phyloP scores from a whole-genome alignment of 2,113 vertebrate species.

The Kryptolebias marmoratus region DNA sequence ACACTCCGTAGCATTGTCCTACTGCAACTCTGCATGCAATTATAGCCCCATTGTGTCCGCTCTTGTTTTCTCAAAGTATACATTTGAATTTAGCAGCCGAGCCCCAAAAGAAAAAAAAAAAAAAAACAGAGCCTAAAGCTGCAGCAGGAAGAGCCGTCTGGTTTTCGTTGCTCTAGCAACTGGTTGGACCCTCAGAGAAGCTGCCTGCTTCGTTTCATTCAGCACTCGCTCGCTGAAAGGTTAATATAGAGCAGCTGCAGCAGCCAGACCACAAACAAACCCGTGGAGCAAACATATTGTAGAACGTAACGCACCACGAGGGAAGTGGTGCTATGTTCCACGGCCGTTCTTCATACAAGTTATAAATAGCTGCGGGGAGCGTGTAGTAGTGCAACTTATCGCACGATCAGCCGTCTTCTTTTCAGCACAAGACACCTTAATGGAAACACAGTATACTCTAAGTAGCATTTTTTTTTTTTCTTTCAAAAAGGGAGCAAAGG shows the following conservation, averaged over 20 bases:
- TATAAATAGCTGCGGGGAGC: slow-evolving; percentile 34
- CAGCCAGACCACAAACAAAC: slow-evolving; percentile 41
- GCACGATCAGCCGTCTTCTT: background rate
- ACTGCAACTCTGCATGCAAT: background rate
- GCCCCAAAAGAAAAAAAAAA: slow-evolving; percentile 4
- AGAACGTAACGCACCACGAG: background rate
- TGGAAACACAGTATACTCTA: background rate
- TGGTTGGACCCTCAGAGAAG: slow-evolving; percentile 49
- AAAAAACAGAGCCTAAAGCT: slow-evolving; percentile 46
- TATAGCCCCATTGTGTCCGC: slow-evolving; percentile 28
- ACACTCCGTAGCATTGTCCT: background rate
- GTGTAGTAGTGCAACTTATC: background rate
- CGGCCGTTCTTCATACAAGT: background rate
- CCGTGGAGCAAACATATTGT: slow-evolving; percentile 24
- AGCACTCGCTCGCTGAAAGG: slow-evolving; percentile 38
- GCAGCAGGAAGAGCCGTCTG: slow-evolving; percentile 54
- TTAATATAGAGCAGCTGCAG: slow-evolving; percentile 45
- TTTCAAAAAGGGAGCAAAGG: background rate
- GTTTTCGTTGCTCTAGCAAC: slow-evolving; percentile 71
- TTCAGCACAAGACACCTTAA: background rate
- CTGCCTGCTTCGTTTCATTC: slow-evolving; percentile 50
- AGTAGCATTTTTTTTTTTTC: background rate
- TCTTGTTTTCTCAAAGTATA: slow-evolving; percentile 38
- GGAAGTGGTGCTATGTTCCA: slow-evolving; percentile 42
- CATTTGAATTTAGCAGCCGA: slow-evolving; percentile 44